Conservation (phyloP, 2,888 invertebrate genomes). For the Brachypalpus laphriformis region DNA sequence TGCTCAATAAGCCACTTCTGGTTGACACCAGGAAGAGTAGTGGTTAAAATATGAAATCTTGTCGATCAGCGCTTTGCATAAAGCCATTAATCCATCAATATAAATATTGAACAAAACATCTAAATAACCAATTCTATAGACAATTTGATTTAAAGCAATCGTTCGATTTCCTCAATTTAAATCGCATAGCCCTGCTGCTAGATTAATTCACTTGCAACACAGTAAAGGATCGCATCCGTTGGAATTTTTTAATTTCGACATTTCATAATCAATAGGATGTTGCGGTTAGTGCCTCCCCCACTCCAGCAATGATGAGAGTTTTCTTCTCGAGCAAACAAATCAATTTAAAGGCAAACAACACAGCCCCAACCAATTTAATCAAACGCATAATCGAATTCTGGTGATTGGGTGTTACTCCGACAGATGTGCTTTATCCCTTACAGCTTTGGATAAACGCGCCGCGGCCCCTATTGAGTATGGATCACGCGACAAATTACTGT, state of each 20-base stretch:
- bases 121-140: no score
- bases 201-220: not conserved
- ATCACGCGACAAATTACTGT: slow-evolving; percentile 67
- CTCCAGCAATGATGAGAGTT: not conserved
- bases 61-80: no score
- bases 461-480: not conserved
- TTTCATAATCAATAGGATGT: slow-evolving; percentile 8
- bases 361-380: slow-evolving; percentile 45
- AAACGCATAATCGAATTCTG: slow-evolving; percentile 59
- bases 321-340: slow-evolving; percentile 45
- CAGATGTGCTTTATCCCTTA: slow-evolving; percentile 42
- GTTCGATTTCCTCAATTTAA: slow-evolving; percentile 7
- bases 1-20: no score
- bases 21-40: no score
- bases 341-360: slow-evolving; percentile 51
- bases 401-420: slow-evolving; percentile 48
- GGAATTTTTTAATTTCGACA: slow-evolving; percentile 14
- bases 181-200: not conserved
- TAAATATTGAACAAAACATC: no score
- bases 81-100: no score
- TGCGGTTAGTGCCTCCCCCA: not conserved
- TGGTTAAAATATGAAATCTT: no score
- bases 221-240: not conserved
- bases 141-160: no score
- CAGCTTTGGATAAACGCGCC: not conserved